Conservation (phyloP, 2,888 invertebrate genomes). For the Sarcophaga carnaria region DNA sequence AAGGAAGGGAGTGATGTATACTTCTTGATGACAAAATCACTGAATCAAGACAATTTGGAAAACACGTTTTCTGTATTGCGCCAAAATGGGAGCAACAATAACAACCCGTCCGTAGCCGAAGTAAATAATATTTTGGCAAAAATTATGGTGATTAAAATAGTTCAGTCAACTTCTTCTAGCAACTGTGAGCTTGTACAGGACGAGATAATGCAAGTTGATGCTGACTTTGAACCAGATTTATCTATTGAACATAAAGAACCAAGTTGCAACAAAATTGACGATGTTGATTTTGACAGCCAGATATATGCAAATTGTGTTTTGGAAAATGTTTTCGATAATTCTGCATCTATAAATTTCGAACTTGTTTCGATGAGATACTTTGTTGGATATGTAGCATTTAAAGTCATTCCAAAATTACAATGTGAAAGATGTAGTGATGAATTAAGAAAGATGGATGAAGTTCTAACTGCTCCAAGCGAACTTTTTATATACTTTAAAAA, state of each 20-base stretch:
- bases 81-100: conserved; percentile 4
- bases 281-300: neutral
- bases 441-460: conserved; percentile 2
- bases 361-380: conserved; percentile 8
- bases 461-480: neutral
- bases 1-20: neutral
- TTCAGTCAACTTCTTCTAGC: too few species aligned
- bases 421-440: neutral
- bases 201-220: too few species aligned
- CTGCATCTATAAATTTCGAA: conserved; percentile 5
- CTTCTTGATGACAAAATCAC: neutral
- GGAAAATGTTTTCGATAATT: conserved; percentile 2
- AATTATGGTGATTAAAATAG: too few species aligned
- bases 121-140: too few species aligned
- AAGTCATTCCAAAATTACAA: conserved; percentile 8
- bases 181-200: too few species aligned
- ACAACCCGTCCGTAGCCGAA: neutral
- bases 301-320: neutral
- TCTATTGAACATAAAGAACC: too few species aligned
- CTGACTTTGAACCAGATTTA: too few species aligned
- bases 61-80: conserved; percentile 13
- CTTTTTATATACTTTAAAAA: conserved; percentile 10
- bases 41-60: neutral
- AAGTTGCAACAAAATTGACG: neutral
- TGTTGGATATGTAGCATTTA: neutral